phyloP scores from a whole-genome alignment of 2,797 vertebrate genomes.

The Melopsittacus undulatus region DNA sequence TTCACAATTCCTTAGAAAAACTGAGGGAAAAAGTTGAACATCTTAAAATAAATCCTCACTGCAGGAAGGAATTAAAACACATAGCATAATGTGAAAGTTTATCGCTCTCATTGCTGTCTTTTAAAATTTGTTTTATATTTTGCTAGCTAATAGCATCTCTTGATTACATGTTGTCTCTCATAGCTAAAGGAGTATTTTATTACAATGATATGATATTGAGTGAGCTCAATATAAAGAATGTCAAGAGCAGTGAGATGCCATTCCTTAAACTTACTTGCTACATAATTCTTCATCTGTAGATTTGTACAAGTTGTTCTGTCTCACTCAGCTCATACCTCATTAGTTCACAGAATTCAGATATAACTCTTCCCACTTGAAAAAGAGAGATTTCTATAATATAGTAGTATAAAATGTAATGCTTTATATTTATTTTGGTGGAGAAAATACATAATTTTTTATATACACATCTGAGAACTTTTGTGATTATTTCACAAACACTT shows the following conservation, averaged over 20 bases:
- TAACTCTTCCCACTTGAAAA: not conserved
- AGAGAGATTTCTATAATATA: not conserved
- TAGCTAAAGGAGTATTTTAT: not conserved
- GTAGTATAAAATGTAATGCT: not conserved
- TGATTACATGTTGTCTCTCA: not conserved
- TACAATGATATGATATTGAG: not conserved
- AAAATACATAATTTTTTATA: not conserved
- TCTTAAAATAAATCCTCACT: not conserved
- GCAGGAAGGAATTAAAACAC: not conserved
- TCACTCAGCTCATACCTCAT: not conserved
- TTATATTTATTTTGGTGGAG: not conserved
- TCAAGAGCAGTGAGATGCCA: not conserved
- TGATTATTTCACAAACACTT: not conserved
- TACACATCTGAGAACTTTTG: not conserved
- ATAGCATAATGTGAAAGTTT: not conserved
- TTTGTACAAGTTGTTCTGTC: not conserved
- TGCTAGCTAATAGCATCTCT: not conserved
- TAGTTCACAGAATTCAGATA: not conserved
- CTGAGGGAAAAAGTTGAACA: not conserved
- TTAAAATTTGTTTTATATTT: not conserved
- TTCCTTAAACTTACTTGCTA: slow-evolving; percentile 12
- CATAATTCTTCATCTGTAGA: not conserved
- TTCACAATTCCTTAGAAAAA: not conserved
- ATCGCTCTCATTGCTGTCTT: not conserved
- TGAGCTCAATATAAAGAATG: not conserved